Percentiles rank a stretch among this genome's conserved stretches.
These are phyloP conservation scores for Synodontis membranacea DNA, from an alignment of 2,113 vertebrate genomes.

Conservation along the genomic window DNA sequence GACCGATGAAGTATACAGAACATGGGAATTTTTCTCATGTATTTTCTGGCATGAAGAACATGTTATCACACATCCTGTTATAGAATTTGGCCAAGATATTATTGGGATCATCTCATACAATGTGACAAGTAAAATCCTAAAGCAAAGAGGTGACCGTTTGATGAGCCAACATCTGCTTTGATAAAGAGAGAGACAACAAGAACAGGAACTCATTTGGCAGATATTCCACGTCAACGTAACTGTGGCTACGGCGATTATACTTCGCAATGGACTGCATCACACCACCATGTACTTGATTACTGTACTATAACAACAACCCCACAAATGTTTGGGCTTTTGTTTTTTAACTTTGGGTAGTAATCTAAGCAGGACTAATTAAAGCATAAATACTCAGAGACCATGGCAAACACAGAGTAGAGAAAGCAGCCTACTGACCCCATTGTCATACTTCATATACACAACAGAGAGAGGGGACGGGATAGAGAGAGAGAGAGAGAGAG, in stretches of 20 bases:
- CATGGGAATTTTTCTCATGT: too few relatives aligned
- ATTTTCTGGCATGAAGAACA: too few relatives aligned
- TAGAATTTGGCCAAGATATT: too few relatives aligned
- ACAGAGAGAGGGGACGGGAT: background rate
- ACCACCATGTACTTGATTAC: background rate
- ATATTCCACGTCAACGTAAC: background rate
- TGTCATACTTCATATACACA: conserved; percentile 36
- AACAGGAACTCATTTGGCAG: background rate
- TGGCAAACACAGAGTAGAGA: conserved; percentile 12
- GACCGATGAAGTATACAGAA: too few relatives aligned
- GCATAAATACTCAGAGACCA: background rate
- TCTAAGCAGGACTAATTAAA: too few relatives aligned
- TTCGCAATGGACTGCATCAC: background rate
- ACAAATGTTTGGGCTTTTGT: background rate
- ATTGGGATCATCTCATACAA: too few relatives aligned
- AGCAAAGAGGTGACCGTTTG: background rate
- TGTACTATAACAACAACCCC: background rate
- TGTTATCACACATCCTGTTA: too few relatives aligned
- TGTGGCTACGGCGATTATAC: background rate
- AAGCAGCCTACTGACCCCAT: background rate
- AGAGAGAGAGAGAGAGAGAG: conserved; percentile 5
- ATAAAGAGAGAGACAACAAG: background rate
- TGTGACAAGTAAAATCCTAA: too few relatives aligned
- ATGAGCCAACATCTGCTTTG: background rate
- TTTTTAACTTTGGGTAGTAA: background rate